Evolutionary conservation across 2,113 vertebrate species (phyloP), one percentile per base, ranked within the genome.

Genomic region (Campylomormyrus tamandua): DNA sequence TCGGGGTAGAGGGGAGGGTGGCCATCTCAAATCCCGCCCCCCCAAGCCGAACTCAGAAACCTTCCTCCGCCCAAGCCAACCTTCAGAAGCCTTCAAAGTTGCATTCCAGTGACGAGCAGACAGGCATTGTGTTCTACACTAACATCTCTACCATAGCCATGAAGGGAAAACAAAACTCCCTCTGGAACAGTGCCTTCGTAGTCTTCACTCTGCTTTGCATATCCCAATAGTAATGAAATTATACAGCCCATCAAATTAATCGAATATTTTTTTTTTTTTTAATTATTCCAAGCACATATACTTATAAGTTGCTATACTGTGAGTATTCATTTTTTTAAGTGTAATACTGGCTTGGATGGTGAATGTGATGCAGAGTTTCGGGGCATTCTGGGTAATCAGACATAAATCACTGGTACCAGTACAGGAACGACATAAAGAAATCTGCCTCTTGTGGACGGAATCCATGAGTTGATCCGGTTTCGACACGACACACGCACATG

Each of bases 1-100:
- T 93, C 92, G 92, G 92, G 91, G 91, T 88, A 90, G 49, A 87
- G 89, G 89, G 74, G 89, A 80, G 90, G 58, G 90, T 45, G 80
- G 89, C 88, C 80, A 66, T 52, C 39, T 56, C 17, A 31, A 87
- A 46, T 77, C 21, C 58, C 5, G 48, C 46, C 42, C 45, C 52
- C 27, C 56, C 39, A 49, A 70, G 31, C 31, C 42, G 48, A 88
- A 88, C 46, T 35, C 49, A 80, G 49, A 70, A 90, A 17, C 77
- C 89, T 85, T 89, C 80, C 27, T 70, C 74, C 74, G 21, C 83
- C 89, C 93, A 91, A 91, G 91, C 91, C 92, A n/a, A 66, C 91
- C 88, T 89, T 87, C 87, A 39, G 52, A 88, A n/a, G 89, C 42
- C 39, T 84, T 89, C 89, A 45, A 91, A 92, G 66, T 66, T 39